phyloP scores from a whole-genome alignment of 2,113 vertebrate species.

The Rhea americana region DNA sequence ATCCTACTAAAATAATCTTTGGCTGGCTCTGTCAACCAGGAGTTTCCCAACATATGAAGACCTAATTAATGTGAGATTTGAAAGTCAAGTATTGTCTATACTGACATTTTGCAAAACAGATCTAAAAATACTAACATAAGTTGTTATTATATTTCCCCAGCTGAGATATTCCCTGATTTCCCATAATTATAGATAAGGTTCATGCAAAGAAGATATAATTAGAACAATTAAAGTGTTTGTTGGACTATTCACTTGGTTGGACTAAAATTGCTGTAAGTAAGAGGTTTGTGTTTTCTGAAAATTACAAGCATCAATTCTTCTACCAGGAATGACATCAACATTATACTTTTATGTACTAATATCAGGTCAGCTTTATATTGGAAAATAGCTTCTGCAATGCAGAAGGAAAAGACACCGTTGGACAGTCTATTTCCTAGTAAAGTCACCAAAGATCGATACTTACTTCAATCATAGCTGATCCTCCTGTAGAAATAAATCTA shows the following conservation, averaged over 20 bases:
- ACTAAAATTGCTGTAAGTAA: conserved; percentile 7
- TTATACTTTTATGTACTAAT: background rate
- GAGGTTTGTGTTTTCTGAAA: background rate
- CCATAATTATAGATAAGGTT: conserved; percentile 29
- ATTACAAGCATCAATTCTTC: background rate
- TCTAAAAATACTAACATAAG: conserved; percentile 47
- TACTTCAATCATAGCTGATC: background rate
- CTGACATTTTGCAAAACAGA: conserved; percentile 1
- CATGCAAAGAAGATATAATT: conserved; percentile 43
- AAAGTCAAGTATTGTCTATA: conserved; percentile 6
- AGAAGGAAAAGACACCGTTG: background rate
- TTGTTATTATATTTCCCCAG: conserved; percentile 47
- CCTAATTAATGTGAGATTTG: background rate
- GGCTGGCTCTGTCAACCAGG: background rate
- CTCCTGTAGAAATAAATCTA: background rate
- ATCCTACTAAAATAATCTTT: background rate
- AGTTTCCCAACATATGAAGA: conserved; percentile 5
- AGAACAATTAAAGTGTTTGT: conserved; percentile 1
- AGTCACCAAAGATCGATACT: background rate
- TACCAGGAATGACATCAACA: background rate
- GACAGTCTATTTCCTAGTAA: background rate
- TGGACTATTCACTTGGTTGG: background rate
- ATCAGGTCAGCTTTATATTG: background rate
- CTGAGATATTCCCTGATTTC: background rate
- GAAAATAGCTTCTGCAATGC: background rate